Percentiles rank a stretch among this genome's conserved stretches.
Conservation (phyloP, 1,140 invertebrate species). For the Heterodera schachtii region DNA sequence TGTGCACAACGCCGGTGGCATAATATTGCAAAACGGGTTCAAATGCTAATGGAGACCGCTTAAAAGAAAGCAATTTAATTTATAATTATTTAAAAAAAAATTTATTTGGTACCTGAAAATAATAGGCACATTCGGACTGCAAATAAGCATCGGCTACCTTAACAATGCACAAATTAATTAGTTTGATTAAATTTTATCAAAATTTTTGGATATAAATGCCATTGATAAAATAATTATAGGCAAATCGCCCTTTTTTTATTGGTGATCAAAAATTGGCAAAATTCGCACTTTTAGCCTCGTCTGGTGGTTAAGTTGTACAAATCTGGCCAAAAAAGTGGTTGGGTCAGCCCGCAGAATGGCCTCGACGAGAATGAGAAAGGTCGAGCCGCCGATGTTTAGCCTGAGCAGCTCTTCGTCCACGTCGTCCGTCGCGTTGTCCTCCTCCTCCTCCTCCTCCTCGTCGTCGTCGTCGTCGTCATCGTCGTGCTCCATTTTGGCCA, state of each 20-base stretch:
- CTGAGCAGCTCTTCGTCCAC: slow-evolving; percentile 32
- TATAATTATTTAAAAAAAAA: not conserved
- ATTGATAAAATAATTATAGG: no score
- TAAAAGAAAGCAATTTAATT: slow-evolving; percentile 1
- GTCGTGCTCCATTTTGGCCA: slow-evolving; percentile 4
- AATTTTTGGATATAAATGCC: not conserved
- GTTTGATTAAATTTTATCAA: slow-evolving; percentile 1
- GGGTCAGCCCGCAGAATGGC: slow-evolving; percentile 57
- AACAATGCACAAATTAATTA: slow-evolving; percentile 9
- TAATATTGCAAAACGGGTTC: slow-evolving; percentile 63
- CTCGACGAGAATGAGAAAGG: slow-evolving; percentile 56
- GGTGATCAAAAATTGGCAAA: not conserved
- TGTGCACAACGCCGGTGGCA: slow-evolving; percentile 61
- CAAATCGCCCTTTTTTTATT: not conserved
- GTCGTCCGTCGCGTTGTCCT: not conserved
- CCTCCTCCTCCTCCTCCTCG: not conserved
- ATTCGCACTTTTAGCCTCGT: slow-evolving; percentile 53
- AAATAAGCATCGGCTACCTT: slow-evolving; percentile 62
- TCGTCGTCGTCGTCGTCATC: not conserved
- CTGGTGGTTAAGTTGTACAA: slow-evolving; percentile 58
- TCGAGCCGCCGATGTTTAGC: slow-evolving; percentile 59
- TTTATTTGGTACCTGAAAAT: slow-evolving; percentile 46
- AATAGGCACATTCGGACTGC: slow-evolving; percentile 51
- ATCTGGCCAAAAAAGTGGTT: slow-evolving; percentile 59
- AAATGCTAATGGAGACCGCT: slow-evolving; percentile 57